Evolutionary conservation across 2,797 vertebrate species (phyloP).

Genomic region (Acipenser oxyrinchus): DNA sequence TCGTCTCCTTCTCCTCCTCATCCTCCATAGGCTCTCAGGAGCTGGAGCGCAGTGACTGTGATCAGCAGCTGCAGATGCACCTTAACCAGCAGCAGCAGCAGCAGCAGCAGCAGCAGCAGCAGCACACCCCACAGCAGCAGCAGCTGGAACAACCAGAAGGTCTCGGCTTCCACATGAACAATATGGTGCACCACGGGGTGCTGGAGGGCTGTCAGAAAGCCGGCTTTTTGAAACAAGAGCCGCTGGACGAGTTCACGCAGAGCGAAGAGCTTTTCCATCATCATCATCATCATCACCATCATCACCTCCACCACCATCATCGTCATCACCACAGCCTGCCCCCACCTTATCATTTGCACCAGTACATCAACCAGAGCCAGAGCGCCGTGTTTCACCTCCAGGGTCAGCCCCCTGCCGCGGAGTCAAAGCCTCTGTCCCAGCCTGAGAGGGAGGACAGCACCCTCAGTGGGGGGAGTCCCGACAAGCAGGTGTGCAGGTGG

Average conservation of each 20-base stretch:
- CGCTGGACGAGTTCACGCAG: constrained; percentile 74
- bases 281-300: constrained; percentile 73
- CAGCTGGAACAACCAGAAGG: constrained; percentile 52
- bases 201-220: constrained; percentile 61
- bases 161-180: constrained; percentile 65
- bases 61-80: constrained; percentile 69
- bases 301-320: constrained; percentile 61
- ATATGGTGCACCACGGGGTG: constrained; percentile 54
- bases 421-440: neutral
- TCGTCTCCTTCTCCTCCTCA: constrained; percentile 59
- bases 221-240: constrained; percentile 84
- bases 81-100: constrained; percentile 40
- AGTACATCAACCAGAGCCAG: constrained; percentile 56
- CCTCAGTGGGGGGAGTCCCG: constrained; percentile 35
- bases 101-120: constrained; percentile 41
- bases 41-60: constrained; percentile 63
- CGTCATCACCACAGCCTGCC: constrained; percentile 73
- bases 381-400: constrained; percentile 61
- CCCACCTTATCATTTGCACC: constrained; percentile 86
- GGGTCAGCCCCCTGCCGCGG: constrained; percentile 32
- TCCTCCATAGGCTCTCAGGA: constrained; percentile 59
- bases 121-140: constrained; percentile 52
- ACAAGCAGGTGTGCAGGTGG: constrained; percentile 89
- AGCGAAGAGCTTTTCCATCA: constrained; percentile 68
- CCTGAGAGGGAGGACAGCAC: constrained; percentile 55